Evolutionary conservation across 2,113 vertebrate genomes (phyloP), one percentile per base, ranked within the genome.

Genomic region (Notothenia rossii): DNA sequence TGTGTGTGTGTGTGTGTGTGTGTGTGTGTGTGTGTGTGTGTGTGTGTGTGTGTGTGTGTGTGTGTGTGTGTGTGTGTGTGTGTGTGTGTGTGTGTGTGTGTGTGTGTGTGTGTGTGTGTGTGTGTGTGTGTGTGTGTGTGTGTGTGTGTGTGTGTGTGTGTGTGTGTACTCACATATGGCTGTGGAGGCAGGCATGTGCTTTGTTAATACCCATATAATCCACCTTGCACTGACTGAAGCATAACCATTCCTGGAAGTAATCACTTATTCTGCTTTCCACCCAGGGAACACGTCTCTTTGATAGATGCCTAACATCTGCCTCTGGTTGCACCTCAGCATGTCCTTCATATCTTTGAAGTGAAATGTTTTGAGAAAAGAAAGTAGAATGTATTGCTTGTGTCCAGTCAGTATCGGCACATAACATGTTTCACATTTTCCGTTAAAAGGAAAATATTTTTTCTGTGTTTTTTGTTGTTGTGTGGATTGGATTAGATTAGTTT

Each of bases 241-340:
- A 29, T 5, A n/a, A 13, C 17, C 17, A 22, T 65, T 68, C 55
- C 69, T 71, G 80, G 17, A 83, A 70, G 64, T 65, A 18, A 74
- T 72, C 71, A 45, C 53, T 81, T 68, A 69, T 75, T 63, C 75
- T 65, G 58, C 46, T 63, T 46, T 36, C 11, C 58, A 43, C 25
- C 53, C 18, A 17, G 43, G 18, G 51, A 78, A 46, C 22, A 53
- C 20, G 25, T 81, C 22, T 70, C 6, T 36, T 40, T 85, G 72
- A 82, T 65, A 60, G 46, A 77, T 66, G 58, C 78, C 13, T 53
- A 55, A 75, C 84, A 81, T 85, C 76, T 83, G 79, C 70, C 53
- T 85, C 43, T 73, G 53, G 13, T 69, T 76, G 65, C 25, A 49
- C 75, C 29, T 69, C 65, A 61, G 64, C 65, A 40, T 0, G 3